Conservation (phyloP, 1,140 invertebrate genomes). For the Magallana angulata region DNA sequence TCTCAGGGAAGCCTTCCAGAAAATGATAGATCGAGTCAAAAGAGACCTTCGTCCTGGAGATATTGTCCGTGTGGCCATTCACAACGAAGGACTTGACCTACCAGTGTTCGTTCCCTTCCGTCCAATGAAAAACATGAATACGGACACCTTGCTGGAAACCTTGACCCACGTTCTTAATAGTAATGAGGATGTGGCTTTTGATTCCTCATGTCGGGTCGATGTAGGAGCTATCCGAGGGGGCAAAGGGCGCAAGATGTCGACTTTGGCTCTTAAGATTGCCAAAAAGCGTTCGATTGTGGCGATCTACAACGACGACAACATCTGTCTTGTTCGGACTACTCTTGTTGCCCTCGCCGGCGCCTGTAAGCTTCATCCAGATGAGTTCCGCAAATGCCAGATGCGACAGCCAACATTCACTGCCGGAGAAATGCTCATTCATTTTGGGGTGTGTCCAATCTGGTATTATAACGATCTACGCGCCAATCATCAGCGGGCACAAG, state of each 20-base stretch:
- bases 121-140: not conserved
- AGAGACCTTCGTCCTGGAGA: not conserved
- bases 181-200: not conserved
- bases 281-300: slow-evolving; percentile 25
- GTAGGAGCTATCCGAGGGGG: slow-evolving; percentile 15
- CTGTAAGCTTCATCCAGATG: not conserved
- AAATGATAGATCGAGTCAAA: slow-evolving; percentile 7
- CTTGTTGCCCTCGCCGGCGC: not conserved
- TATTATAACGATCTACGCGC: not conserved
- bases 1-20: not conserved
- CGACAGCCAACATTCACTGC: not conserved
- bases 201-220: not conserved
- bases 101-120: not conserved
- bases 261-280: not conserved
- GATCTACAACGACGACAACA: slow-evolving; percentile 16
- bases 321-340: slow-evolving; percentile 20
- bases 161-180: not conserved
- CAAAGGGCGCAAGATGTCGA: not conserved
- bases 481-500: not conserved
- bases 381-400: not conserved
- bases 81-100: not conserved
- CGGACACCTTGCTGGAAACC: not conserved
- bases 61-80: not conserved
- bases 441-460: not conserved
- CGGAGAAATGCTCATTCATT: slow-evolving; percentile 10